Base-by-base conservation (phyloP, 2,888 invertebrate species). In the Leptinotarsa rubiginosa region DNA sequence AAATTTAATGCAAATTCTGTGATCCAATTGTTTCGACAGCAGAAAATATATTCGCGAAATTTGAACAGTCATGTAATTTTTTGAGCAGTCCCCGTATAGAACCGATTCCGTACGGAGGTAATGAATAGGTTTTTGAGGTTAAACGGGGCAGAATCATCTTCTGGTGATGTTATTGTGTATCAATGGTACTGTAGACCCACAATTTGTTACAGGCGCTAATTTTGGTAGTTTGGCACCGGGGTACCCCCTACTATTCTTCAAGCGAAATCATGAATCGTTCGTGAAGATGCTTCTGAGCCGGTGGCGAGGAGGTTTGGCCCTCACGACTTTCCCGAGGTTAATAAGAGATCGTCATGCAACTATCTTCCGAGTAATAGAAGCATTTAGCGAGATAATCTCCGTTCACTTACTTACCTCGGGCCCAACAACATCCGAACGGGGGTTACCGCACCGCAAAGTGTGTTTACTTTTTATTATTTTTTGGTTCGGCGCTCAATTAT, bases 291-390 rank as follows among this genome's bases (percentile, higher is more conserved):
- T 79, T 76, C 76, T 77, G 79, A 78, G 77, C 77, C 75, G 69
- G 77, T 74, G 79, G 78, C 79, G 75, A 70, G 78, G 78, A 79
- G 79, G 79, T 75, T 79, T 76, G 77, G 70, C 75, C 76, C 76
- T 79, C 78, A 79, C 79, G 79, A 76, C 77, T 68, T 74, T 76
- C 77, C 76, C 68, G 71, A 70, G 78, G 79, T 79, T 71, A 79
- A 79, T 79, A 76, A 77, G 78, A 72, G 73, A 77, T 69, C 74
- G 74, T 77, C 79, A 79, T 79, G 79, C 79, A 76, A 79, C 75
- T 76, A 74, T 76, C 77, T 78, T 72, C 69, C 70, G 73, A 69
- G 75, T 79, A 79, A 77, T 78, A 75, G 78, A 76, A 77, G 74
- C 79, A 73, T 79, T 79, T 79, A 79, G 74, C 70, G 77, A 77